A percentile compares a stretch with the other conserved stretches of the same genome.
Evolutionary conservation across 2,888 invertebrate genomes (phyloP).

Genomic region (Macrosiphum euphorbiae): DNA sequence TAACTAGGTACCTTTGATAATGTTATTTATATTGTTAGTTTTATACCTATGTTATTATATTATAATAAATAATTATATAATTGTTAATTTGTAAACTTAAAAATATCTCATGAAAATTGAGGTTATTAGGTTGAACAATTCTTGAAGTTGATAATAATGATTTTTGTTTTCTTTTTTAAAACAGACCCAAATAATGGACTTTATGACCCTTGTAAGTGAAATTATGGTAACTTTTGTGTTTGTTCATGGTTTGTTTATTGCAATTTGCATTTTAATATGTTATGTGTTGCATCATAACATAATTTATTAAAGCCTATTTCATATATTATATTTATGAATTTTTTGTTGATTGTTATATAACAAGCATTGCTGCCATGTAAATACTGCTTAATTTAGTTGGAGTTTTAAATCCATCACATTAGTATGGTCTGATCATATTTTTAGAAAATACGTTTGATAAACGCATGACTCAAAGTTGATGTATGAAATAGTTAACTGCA

Average conservation of each 20-base stretch:
- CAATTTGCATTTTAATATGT: constrained; percentile 54
- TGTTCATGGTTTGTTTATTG: constrained; percentile 60
- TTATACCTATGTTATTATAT: not conserved
- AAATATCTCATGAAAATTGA: constrained; percentile 22
- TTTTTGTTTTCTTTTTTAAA: constrained; percentile 66
- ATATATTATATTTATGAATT: constrained; percentile 31
- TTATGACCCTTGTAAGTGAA: constrained; percentile 67
- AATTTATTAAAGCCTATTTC: constrained; percentile 57
- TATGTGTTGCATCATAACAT: constrained; percentile 57
- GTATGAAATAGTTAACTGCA: constrained; percentile 31
- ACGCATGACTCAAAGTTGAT: constrained; percentile 44
- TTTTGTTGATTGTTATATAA: constrained; percentile 48
- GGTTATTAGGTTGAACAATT: constrained; percentile 27
- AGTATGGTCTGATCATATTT: constrained; percentile 26
- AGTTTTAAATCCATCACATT: constrained; percentile 41
- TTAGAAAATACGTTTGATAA: constrained; percentile 46
- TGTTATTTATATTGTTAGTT: not conserved
- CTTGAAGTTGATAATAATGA: constrained; percentile 64
- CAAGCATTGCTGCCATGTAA: constrained; percentile 60
- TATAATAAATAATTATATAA: not conserved
- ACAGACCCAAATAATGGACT: constrained; percentile 67
- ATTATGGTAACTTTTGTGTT: constrained; percentile 56
- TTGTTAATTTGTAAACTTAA: not conserved
- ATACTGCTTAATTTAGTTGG: constrained; percentile 54
- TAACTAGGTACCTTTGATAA: not conserved